Evolutionary conservation across 2,797 vertebrate species (phyloP), one percentile per base, ranked within the genome.

Genomic region (Pipistrellus pipistrellus): DNA sequence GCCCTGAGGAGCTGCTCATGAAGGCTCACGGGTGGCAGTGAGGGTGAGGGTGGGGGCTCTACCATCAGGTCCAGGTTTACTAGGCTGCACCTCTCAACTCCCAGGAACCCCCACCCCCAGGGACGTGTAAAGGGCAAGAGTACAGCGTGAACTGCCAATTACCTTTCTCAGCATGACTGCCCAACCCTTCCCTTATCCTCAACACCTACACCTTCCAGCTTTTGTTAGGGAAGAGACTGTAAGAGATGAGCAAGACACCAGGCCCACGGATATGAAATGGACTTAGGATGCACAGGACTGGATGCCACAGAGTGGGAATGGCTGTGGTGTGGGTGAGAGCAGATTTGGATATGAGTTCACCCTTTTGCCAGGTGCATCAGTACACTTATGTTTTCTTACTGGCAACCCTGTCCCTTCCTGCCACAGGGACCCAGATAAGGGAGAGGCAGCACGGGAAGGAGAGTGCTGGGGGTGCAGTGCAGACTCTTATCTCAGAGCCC

Each of bases 1-100:
- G 95, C 92, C 97, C 96, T 85, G 82, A 97, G 95, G 68, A 96
- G 97, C 97, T 94, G 75, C 95, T 98, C 93, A 72, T 83, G 96
- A 96, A 97, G 55, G 85, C 38, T 90, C 44, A 21, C 35, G 48
- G 48, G 68, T 15, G 13, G 12, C 20, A 51, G 8, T 17, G 18
- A 32, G 51, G 10, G 10, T 12, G 13, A 4, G 51, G 17, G 51
- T 4, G 51, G 51, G 51, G 4, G 9, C 68, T 69, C 73, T 44
- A n/a, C 83, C 5, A 0, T 48, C 21, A 1, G 11, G 13, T 48
- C 75, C 53, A 35, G 32, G 48, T 59, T 41, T 69, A 32, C 27
- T 4, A 3, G 55, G 66, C 15, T 17, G 15, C 4, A n/a, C 44
- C 35, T 20, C 48, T 51, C 27, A 32, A 25, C 38, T 48, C 75